A percentile compares a stretch with the other conserved stretches of the same genome.
Evolutionary conservation across 2,888 invertebrate species (phyloP).

Genomic region (Acrocera orbiculus): DNA sequence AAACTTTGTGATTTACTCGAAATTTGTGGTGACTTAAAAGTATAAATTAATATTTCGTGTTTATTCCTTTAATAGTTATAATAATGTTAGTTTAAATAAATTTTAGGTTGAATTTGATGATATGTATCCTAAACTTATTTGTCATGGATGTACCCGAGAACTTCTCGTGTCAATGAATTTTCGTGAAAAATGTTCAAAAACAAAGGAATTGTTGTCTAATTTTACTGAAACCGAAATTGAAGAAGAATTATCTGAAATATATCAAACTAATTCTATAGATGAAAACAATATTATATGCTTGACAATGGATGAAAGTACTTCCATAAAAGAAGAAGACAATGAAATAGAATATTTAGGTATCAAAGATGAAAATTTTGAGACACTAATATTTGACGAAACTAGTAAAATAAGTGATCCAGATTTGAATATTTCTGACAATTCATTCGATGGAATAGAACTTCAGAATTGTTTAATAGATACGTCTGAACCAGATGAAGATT

Average conservation of each 20-base stretch:
- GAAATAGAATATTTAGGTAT: neutral
- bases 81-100: neutral
- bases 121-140: slow-evolving; percentile 22
- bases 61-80: neutral
- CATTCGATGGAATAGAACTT: too few relatives aligned
- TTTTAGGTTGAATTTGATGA: slow-evolving; percentile 18
- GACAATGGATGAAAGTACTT: too few relatives aligned
- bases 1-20: slow-evolving; percentile 20
- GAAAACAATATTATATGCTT: too few relatives aligned
- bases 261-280: too few relatives aligned
- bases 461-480: too few relatives aligned
- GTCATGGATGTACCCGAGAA: slow-evolving; percentile 24
- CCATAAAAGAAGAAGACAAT: neutral
- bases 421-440: too few relatives aligned
- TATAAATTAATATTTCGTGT: slow-evolving; percentile 4
- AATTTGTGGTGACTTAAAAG: slow-evolving; percentile 19
- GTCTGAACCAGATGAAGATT: too few relatives aligned
- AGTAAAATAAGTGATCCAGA: neutral
- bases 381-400: too few relatives aligned
- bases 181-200: slow-evolving; percentile 21
- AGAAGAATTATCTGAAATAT: too few relatives aligned
- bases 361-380: neutral
- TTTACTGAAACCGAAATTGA: neutral
- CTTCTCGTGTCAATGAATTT: slow-evolving; percentile 23
- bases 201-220: slow-evolving; percentile 16